A percentile compares a stretch with the other conserved stretches of the same genome.
phyloP scores from a whole-genome alignment of 2,113 vertebrate species.

The Jacana jacana region DNA sequence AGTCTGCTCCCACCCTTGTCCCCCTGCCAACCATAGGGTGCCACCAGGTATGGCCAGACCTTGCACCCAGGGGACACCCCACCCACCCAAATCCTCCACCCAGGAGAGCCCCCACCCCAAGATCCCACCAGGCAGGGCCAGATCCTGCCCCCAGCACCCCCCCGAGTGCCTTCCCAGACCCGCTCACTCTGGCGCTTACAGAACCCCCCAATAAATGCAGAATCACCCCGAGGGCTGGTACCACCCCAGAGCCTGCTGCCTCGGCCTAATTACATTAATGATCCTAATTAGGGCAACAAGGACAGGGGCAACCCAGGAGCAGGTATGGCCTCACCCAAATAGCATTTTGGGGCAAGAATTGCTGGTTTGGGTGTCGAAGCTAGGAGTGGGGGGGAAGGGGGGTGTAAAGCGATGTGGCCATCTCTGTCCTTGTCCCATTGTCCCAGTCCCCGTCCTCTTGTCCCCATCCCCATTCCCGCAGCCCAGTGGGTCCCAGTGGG shows the following conservation, averaged over 20 bases:
- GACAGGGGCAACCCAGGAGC: neutral
- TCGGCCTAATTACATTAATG: accelerated
- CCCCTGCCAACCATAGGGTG: too few species aligned
- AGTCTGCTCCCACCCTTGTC: too few species aligned
- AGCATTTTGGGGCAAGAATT: neutral
- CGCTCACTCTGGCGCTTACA: neutral
- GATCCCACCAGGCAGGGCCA: accelerated
- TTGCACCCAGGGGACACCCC: neutral
- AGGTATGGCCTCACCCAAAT: accelerated
- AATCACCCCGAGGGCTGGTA: too few species aligned
- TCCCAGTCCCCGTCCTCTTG: neutral
- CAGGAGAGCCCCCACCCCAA: neutral
- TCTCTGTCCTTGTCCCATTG: neutral
- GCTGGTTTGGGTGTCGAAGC: neutral
- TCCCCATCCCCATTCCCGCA: too few species aligned
- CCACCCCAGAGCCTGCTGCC: accelerated
- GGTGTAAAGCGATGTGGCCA: accelerated
- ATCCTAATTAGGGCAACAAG: neutral
- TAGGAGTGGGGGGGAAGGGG: accelerated
- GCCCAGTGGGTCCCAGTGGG: accelerated
- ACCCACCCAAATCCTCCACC: neutral
- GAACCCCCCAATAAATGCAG: neutral
- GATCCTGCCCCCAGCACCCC: neutral
- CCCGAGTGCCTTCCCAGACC: neutral
- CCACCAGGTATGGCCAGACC: neutral